phyloP scores from a whole-genome alignment of 2,797 vertebrate genomes.

The Eulemur albifrons region DNA sequence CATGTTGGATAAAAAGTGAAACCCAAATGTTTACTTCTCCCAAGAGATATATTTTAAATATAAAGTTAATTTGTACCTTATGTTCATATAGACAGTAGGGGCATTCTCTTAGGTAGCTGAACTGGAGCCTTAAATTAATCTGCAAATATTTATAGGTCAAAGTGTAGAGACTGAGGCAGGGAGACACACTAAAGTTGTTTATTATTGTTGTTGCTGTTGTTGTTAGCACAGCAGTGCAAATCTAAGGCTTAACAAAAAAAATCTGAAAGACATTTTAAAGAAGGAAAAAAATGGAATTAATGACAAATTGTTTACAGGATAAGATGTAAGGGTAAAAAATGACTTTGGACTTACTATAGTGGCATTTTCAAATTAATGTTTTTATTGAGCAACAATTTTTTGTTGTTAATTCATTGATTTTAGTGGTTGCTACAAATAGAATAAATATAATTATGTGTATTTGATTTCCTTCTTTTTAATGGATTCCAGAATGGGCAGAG shows the following conservation, averaged over 20 bases:
- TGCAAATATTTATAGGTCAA: neutral
- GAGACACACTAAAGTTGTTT: neutral
- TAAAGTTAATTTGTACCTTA: neutral
- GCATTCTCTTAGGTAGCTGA: neutral
- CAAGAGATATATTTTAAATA: neutral
- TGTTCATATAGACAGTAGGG: neutral
- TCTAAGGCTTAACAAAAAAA: neutral
- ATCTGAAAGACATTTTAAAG: neutral
- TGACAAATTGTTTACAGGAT: neutral
- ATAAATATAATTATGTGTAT: neutral
- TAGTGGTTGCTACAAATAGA: neutral
- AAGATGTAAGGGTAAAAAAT: neutral
- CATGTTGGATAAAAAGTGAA: neutral
- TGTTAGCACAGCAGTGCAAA: neutral
- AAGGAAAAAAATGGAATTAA: neutral
- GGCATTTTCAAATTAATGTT: slow-evolving; percentile 23
- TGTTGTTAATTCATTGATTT: neutral
- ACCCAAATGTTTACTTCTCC: neutral
- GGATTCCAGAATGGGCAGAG: neutral
- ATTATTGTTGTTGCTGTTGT: neutral
- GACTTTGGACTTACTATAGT: neutral
- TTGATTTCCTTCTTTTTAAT: neutral
- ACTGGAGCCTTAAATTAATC: neutral
- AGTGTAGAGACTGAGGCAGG: neutral
- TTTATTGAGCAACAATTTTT: neutral